phyloP scores from a whole-genome alignment of 2,888 invertebrate genomes.

The Phalera bucephala region DNA sequence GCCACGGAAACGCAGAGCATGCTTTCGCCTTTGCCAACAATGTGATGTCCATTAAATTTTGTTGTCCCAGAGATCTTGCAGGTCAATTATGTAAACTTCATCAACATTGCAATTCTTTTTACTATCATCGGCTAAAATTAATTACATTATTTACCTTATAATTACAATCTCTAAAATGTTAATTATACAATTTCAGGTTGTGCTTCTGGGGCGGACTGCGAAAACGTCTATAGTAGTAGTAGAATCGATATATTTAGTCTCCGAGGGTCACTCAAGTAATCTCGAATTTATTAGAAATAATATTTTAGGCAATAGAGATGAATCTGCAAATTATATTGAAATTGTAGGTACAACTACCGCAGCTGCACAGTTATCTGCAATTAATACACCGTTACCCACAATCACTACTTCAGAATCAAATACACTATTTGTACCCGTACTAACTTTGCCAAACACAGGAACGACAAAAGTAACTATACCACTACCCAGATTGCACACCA shows the following conservation, averaged over 20 bases:
- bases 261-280: not conserved
- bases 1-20: too few species aligned
- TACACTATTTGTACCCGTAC: not conserved
- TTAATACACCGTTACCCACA: not conserved
- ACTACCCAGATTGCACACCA: not conserved
- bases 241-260: conserved; percentile 11
- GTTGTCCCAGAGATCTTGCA: too few species aligned
- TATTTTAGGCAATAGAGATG: not conserved
- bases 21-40: too few species aligned
- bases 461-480: not conserved
- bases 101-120: too few species aligned
- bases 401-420: conserved; percentile 2
- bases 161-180: too few species aligned
- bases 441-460: conserved; percentile 1
- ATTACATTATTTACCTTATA: too few species aligned
- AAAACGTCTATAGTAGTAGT: conserved; percentile 14
- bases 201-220: conserved; percentile 16
- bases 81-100: too few species aligned
- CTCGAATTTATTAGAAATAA: not conserved
- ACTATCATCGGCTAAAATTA: too few species aligned
- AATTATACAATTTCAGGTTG: conserved; percentile 26
- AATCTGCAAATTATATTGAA: too few species aligned
- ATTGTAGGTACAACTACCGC: not conserved
- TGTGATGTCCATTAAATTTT: too few species aligned
- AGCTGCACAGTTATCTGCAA: conserved; percentile 1